These are phyloP conservation scores for Oreochromis mossambicus DNA, from an alignment of 2,797 vertebrate species.

Conservation along the genomic window DNA sequence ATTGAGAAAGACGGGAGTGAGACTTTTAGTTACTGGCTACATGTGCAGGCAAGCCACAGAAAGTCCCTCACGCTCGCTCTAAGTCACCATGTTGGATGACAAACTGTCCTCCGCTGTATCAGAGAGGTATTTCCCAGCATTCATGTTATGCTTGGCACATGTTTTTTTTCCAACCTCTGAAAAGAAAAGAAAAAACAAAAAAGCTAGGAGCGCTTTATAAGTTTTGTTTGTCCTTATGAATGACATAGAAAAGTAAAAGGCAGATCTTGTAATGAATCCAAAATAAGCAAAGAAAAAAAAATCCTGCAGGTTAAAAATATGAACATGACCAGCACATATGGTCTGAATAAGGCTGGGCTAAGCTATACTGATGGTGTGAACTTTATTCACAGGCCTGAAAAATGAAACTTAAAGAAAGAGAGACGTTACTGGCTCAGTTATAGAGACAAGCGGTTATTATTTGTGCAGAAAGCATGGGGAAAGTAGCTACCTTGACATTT, in stretches of 20 bases:
- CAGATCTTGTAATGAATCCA: conserved; percentile 9
- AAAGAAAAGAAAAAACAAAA: conserved; percentile 8
- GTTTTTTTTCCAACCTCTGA: neutral
- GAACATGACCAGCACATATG: neutral
- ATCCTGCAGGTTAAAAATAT: conserved; percentile 12
- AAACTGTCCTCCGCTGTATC: conserved; percentile 8
- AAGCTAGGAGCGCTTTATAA: conserved; percentile 28
- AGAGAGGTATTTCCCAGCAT: conserved; percentile 39
- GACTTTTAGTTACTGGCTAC: conserved; percentile 18
- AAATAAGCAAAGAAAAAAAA: conserved; percentile 12
- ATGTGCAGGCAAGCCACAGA: conserved; percentile 35
- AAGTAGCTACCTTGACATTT: neutral
- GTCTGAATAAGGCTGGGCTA: neutral
- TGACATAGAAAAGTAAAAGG: neutral
- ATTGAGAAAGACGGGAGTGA: conserved; percentile 26
- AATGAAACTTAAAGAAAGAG: neutral
- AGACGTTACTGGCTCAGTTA: neutral
- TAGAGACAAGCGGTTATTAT: neutral
- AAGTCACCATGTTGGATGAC: conserved; percentile 2
- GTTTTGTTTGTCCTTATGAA: conserved; percentile 6
- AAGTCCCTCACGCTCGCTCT: conserved; percentile 43
- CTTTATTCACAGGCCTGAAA: neutral
- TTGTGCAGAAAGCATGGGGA: neutral
- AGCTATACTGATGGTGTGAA: neutral
- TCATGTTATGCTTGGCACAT: conserved; percentile 52